Evolutionary conservation across 2,113 vertebrate species (phyloP).

Genomic region (Bolborhynchus lineola): DNA sequence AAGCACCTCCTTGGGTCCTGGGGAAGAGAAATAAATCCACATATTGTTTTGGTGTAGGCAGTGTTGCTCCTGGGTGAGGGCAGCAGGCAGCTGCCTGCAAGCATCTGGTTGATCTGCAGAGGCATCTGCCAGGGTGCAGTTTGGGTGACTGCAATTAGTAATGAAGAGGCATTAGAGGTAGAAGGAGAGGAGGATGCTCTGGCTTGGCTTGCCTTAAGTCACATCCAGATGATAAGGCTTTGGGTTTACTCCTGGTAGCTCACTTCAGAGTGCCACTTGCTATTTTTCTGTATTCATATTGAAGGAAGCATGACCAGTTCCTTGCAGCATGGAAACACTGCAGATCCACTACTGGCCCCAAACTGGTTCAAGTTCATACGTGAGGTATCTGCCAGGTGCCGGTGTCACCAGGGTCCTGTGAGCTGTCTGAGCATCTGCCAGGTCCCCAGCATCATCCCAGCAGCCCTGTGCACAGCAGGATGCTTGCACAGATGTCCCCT

Average conservation of each 20-base stretch:
- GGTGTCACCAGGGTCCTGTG: background rate
- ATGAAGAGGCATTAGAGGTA: background rate
- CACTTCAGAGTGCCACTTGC: background rate
- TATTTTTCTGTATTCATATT: rapidly evolving
- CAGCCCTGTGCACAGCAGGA: rapidly evolving
- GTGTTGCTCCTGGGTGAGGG: background rate
- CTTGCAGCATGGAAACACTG: background rate
- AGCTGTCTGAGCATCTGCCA: background rate
- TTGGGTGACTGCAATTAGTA: background rate
- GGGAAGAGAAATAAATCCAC: background rate
- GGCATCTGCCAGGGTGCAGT: background rate
- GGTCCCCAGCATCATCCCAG: background rate
- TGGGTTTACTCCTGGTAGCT: background rate
- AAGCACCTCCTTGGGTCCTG: background rate
- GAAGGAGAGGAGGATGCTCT: background rate
- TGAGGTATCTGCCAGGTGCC: background rate
- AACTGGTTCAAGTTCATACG: rapidly evolving
- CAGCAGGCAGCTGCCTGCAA: background rate
- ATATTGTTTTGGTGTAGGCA: background rate
- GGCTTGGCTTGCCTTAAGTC: background rate
- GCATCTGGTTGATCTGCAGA: background rate
- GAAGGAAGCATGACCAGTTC: background rate
- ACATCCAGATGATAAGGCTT: background rate
- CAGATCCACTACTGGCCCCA: background rate
- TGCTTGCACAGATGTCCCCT: background rate